Base-by-base conservation (phyloP, 2,113 vertebrate species). In the Calyptommatus sinebrachiatus region DNA sequence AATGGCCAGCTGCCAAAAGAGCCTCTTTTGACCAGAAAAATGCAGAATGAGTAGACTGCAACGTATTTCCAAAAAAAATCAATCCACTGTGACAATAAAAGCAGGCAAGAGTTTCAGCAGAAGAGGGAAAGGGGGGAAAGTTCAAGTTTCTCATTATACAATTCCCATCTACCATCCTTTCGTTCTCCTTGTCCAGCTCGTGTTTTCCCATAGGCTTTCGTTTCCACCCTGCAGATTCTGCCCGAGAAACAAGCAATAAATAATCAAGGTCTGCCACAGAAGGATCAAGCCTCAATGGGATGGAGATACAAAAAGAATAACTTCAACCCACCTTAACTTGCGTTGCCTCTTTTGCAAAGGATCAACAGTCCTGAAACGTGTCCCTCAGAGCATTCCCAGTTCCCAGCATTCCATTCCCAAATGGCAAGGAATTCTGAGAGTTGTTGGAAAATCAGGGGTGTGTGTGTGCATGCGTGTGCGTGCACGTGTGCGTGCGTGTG, bases 61-160 rank as follows among this genome's bases (percentile, higher is more conserved):
- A 45, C 16, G 5, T 72, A 5, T 26, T 63, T 77, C 63, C 50
- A 77, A 66, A 76, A n/a, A 71, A 77, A 50, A 79, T 76, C 45
- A 72, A 71, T 62, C 70, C 28, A 24, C 22, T 21, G n/a, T 62
- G 28, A 63, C 22, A 11, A 69, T 71, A 22, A 24, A 28, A 46
- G 68, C 11, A 16, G 24, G 11, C 22, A 45, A 6, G 48, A 6
- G 65, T 57, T 53, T 50, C n/a, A 29, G 46, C 14, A 8, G 31
- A 20, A 22, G 14, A 4, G 12, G 60, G 20, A 1, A 50, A 35
- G 6, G 20, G 11, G 4, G 53, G 16, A 16, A 57, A 48, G 45
- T 28, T 31, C 26, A 6, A 1, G 48, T 8, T 41, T 20, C 20
- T 63, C 24, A 10, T 50, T 18, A 31, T 20, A 14, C 70, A 53